These are phyloP conservation scores for Bostrychus sinensis DNA, from an alignment of 2,113 vertebrate species.

Conservation along the genomic window DNA sequence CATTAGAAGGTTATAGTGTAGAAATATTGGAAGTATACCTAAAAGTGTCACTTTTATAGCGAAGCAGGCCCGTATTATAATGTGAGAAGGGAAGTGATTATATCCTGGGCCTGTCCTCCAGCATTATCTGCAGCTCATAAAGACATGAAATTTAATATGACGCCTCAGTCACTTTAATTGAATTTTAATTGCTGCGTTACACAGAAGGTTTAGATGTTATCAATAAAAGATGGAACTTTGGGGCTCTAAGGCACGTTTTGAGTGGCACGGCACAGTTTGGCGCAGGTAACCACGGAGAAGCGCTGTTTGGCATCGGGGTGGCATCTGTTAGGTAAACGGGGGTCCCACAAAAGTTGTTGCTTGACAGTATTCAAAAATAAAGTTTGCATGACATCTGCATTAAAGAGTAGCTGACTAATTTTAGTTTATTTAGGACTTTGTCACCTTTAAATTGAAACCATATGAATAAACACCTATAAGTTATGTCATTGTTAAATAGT, in stretches of 20 bases:
- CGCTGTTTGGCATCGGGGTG: too few relatives aligned
- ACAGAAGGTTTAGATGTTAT: constrained; percentile 99
- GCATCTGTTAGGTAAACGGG: too few relatives aligned
- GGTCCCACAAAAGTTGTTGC: too few relatives aligned
- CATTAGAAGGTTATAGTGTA: constrained; percentile 99
- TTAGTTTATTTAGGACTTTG: too few relatives aligned
- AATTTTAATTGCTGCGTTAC: constrained; percentile 99
- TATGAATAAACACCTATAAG: too few relatives aligned
- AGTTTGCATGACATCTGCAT: too few relatives aligned
- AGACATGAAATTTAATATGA: constrained; percentile 99
- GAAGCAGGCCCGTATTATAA: constrained; percentile 98
- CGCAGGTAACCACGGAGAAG: neutral
- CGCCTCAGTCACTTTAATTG: constrained; percentile 99
- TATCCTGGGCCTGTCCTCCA: constrained; percentile 99
- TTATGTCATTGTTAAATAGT: too few relatives aligned
- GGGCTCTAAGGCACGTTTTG: constrained; percentile 58
- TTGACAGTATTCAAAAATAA: too few relatives aligned
- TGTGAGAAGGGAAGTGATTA: constrained; percentile 98
- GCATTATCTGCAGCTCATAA: constrained; percentile 99
- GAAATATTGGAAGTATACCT: constrained; percentile 99
- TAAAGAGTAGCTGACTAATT: too few relatives aligned
- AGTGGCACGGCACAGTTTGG: neutral
- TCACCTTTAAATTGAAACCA: too few relatives aligned
- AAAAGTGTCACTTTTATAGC: constrained; percentile 99
- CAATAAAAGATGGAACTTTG: constrained; percentile 99